Percentiles rank a stretch among this genome's conserved stretches.
Evolutionary conservation across 2,113 vertebrate species (phyloP).

Genomic region (Reinhardtius hippoglossoides): DNA sequence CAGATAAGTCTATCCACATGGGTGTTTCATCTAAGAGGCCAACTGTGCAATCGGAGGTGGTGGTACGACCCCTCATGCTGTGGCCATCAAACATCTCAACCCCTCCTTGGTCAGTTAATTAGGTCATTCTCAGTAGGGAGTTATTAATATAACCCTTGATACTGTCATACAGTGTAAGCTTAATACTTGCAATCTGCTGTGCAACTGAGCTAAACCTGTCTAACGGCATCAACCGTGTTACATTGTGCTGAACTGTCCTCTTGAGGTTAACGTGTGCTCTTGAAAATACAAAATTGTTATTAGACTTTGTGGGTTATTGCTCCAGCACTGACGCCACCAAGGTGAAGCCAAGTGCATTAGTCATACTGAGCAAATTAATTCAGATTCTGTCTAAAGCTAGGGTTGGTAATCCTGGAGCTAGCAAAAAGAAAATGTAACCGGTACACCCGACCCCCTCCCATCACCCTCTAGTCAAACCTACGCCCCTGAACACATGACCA

Average conservation of each 20-base stretch:
- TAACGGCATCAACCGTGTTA: neutral
- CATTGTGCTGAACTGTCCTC: neutral
- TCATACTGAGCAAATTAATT: slow-evolving; percentile 1
- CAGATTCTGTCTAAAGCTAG: neutral
- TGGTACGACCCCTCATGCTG: slow-evolving; percentile 30
- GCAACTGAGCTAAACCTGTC: neutral
- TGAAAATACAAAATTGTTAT: neutral
- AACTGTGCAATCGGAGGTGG: slow-evolving; percentile 18
- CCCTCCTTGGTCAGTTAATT: slow-evolving; percentile 58
- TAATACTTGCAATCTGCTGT: slow-evolving; percentile 11
- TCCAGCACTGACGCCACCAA: neutral
- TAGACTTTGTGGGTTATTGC: neutral
- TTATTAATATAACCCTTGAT: slow-evolving; percentile 49
- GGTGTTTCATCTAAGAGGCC: neutral
- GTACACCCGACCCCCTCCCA: too few relatives aligned
- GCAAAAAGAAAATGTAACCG: too few relatives aligned
- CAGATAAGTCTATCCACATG: neutral
- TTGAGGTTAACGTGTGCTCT: neutral
- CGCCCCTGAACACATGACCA: too few relatives aligned
- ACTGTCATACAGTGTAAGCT: slow-evolving; percentile 14
- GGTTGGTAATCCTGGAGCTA: too few relatives aligned
- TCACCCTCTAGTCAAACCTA: too few relatives aligned
- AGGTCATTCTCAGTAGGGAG: slow-evolving; percentile 65
- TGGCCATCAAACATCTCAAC: slow-evolving; percentile 41
- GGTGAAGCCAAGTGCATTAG: neutral